Conservation (phyloP, 2,888 invertebrate species). For the Parnassius smintheus region DNA sequence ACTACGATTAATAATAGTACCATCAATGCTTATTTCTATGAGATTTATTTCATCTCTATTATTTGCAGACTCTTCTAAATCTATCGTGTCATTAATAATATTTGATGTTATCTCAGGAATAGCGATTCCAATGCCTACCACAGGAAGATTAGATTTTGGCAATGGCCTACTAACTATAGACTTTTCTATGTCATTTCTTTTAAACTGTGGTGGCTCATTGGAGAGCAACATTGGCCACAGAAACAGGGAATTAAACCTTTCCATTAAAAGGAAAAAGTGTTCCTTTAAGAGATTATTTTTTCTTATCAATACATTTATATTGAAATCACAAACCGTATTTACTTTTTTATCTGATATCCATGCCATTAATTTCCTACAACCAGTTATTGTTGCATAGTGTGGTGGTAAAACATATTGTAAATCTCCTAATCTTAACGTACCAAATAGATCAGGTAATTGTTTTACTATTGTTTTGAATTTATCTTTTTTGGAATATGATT, state of each 20-base stretch:
- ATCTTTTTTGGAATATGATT: conserved; percentile 57
- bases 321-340: conserved; percentile 29
- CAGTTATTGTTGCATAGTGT: conserved; percentile 58
- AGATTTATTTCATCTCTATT: conserved; percentile 11
- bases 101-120: conserved; percentile 1
- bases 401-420: conserved; percentile 57
- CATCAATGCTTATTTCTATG: conserved; percentile 5
- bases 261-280: conserved; percentile 44
- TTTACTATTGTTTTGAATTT: conserved; percentile 32
- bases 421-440: conserved; percentile 35
- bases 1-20: neutral
- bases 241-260: conserved; percentile 55
- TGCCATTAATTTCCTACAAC: conserved; percentile 53
- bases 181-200: conserved; percentile 1
- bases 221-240: conserved; percentile 65
- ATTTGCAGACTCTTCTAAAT: conserved; percentile 15
- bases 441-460: conserved; percentile 55
- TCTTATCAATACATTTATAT: conserved; percentile 39
- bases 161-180: conserved; percentile 9
- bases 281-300: conserved; percentile 46
- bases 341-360: conserved; percentile 34
- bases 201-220: conserved; percentile 28
- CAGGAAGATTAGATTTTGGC: neutral
- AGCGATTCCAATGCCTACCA: conserved; percentile 13
- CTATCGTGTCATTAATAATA: conserved; percentile 17